Conservation (phyloP, 37 sponge, comb jelly and placozoan genomes). For the Tethya wilhelma region DNA sequence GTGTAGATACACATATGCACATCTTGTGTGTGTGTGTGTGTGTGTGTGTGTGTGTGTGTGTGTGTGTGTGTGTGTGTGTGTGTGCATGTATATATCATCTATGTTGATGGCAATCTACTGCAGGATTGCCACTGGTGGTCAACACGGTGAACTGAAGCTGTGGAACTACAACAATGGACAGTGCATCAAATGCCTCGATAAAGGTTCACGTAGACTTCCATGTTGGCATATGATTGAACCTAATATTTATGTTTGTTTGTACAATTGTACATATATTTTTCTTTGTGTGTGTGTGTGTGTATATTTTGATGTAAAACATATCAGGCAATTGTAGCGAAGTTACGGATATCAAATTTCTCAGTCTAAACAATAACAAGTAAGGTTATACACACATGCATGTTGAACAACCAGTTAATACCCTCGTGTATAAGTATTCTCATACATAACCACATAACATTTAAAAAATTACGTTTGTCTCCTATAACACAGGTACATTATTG, state of each 20-base stretch:
- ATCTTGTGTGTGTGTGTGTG: not conserved
- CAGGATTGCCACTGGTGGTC: conserved; percentile 78
- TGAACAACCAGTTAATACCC: too few relatives aligned
- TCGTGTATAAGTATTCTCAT: not conserved
- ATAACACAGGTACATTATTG: conserved; percentile 73
- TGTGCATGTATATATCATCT: too few relatives aligned
- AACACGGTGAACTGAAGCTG: conserved; percentile 83
- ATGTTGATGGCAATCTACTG: too few relatives aligned
- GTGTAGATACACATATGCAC: not conserved
- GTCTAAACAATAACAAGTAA: conserved; percentile 76
- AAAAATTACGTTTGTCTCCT: not conserved
- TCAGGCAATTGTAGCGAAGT: conserved; percentile 47
- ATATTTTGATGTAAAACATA: not conserved
- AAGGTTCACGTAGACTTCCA: conserved; percentile 44
- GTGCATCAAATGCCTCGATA: conserved; percentile 77
- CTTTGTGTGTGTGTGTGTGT: not conserved
- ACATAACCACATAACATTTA: not conserved
- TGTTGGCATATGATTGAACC: not conserved
- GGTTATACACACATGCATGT: not conserved
- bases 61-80: too few relatives aligned
- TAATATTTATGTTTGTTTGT: not conserved
- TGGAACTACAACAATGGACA: conserved; percentile 98
- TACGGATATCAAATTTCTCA: conserved; percentile 59
- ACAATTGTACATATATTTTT: not conserved
- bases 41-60: too few relatives aligned